These are phyloP conservation scores for Gryon sp. DNA, from an alignment of 1,140 invertebrate species.

Conservation along the genomic window DNA sequence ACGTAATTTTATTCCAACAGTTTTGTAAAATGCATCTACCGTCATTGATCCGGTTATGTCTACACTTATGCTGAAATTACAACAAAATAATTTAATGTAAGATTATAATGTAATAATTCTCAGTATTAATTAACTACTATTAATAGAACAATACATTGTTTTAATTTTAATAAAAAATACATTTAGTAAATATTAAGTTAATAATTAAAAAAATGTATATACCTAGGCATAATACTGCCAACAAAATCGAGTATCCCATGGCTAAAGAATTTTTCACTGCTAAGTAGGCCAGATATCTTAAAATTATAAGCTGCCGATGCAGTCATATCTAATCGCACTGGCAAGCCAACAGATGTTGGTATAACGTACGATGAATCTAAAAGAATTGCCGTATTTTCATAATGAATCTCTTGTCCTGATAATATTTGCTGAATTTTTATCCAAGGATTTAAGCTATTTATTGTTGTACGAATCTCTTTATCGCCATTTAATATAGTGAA, in stretches of 20 bases:
- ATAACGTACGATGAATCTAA: constrained; percentile 91
- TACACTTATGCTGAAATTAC: constrained; percentile 85
- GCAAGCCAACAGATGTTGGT: constrained; percentile 91
- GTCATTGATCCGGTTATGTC: constrained; percentile 90
- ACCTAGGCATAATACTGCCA: constrained; percentile 88
- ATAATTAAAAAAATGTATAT: too few species aligned
- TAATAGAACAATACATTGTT: too few species aligned
- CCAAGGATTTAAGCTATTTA: constrained; percentile 84
- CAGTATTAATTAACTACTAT: too few species aligned
- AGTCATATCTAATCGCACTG: constrained; percentile 89
- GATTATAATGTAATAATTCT: too few species aligned
- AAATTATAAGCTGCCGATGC: constrained; percentile 92
- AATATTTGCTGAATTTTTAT: constrained; percentile 85
- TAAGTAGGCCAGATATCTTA: constrained; percentile 85
- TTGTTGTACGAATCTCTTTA: constrained; percentile 82
- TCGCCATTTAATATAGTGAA: constrained; percentile 85
- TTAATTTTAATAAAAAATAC: constrained; percentile 22
- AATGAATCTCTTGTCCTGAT: constrained; percentile 88
- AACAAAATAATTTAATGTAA: too few species aligned
- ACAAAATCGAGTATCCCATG: constrained; percentile 85
- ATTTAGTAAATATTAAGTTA: too few species aligned
- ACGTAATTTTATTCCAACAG: constrained; percentile 89
- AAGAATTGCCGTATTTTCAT: constrained; percentile 89
- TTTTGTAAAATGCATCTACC: constrained; percentile 88
- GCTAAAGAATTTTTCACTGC: constrained; percentile 78